A percentile compares a stretch with the other conserved stretches of the same genome.
Conservation (phyloP, 2,797 vertebrate genomes). For the Cirrhinus mrigala region DNA sequence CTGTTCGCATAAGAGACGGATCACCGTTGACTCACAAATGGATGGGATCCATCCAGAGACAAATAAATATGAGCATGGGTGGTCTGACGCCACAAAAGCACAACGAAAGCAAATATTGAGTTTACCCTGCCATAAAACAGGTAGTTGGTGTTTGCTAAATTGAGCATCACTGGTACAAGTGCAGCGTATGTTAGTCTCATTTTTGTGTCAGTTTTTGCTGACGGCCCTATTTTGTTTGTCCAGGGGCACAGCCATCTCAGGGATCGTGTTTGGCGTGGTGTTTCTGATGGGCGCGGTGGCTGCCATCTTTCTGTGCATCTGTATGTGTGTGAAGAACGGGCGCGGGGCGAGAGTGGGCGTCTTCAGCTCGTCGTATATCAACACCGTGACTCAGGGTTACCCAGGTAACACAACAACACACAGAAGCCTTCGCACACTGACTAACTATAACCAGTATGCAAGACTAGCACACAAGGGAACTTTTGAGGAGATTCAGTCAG, state of each 20-base stretch:
- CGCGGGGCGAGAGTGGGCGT: slow-evolving; percentile 84
- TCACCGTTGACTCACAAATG: slow-evolving; percentile 44
- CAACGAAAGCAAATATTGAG: background rate
- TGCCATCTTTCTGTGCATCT: slow-evolving; percentile 88
- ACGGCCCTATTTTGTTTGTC: background rate
- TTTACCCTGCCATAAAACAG: background rate
- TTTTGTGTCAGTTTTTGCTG: slow-evolving; percentile 2
- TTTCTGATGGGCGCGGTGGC: slow-evolving; percentile 92
- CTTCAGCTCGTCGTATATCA: slow-evolving; percentile 83
- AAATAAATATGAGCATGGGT: slow-evolving; percentile 47
- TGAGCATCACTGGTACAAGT: background rate
- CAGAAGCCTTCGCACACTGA: background rate
- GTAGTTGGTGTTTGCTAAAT: background rate
- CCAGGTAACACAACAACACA: slow-evolving; percentile 76
- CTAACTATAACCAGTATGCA: no score
- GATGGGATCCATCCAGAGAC: slow-evolving; percentile 10
- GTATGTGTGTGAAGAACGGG: slow-evolving; percentile 91
- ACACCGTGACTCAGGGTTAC: slow-evolving; percentile 81
- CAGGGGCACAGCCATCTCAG: slow-evolving; percentile 91
- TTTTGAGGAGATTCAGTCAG: background rate
- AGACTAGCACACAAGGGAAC: background rate
- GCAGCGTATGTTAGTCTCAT: slow-evolving; percentile 41
- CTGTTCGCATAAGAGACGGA: slow-evolving; percentile 47
- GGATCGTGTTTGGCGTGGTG: slow-evolving; percentile 91
- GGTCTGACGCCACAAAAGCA: slow-evolving; percentile 25